Evolutionary conservation across 2,113 vertebrate genomes (phyloP).

Genomic region (Ameiurus melas): DNA sequence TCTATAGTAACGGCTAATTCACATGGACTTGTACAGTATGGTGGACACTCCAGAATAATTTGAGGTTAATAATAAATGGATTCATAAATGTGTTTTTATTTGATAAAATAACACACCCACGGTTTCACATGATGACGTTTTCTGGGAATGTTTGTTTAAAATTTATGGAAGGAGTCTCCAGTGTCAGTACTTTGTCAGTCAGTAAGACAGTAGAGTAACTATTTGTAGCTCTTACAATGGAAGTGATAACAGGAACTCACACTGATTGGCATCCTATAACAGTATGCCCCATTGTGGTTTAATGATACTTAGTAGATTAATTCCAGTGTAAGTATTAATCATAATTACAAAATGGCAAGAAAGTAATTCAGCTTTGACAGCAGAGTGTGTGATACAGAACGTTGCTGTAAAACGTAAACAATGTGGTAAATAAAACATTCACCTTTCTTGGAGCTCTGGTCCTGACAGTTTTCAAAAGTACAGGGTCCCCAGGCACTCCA

Average conservation of each 20-base stretch:
- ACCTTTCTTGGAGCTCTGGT: conserved; percentile 93
- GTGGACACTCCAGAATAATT: neutral
- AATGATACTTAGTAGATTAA: neutral
- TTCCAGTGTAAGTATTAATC: neutral
- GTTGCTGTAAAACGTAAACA: neutral
- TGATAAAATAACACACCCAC: neutral
- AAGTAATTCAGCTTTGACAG: neutral
- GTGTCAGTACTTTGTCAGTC: neutral
- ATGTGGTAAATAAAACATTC: neutral
- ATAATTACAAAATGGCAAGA: neutral
- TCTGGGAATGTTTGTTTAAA: neutral
- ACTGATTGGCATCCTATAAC: neutral
- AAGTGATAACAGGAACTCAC: too few species aligned
- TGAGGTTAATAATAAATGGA: neutral
- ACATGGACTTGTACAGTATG: neutral
- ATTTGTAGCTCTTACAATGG: too few species aligned
- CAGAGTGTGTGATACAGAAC: neutral
- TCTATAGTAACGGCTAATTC: neutral
- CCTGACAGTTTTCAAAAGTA: conserved; percentile 91
- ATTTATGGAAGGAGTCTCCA: neutral
- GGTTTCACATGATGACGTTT: neutral
- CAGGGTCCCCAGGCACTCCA: conserved; percentile 98
- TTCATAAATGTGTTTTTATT: neutral
- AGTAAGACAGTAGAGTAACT: neutral
- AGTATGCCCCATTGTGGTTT: neutral